A percentile compares a stretch with the other conserved stretches of the same genome.
Conservation (phyloP, 2,797 vertebrate genomes). For the Rhynchotus rufescens region DNA sequence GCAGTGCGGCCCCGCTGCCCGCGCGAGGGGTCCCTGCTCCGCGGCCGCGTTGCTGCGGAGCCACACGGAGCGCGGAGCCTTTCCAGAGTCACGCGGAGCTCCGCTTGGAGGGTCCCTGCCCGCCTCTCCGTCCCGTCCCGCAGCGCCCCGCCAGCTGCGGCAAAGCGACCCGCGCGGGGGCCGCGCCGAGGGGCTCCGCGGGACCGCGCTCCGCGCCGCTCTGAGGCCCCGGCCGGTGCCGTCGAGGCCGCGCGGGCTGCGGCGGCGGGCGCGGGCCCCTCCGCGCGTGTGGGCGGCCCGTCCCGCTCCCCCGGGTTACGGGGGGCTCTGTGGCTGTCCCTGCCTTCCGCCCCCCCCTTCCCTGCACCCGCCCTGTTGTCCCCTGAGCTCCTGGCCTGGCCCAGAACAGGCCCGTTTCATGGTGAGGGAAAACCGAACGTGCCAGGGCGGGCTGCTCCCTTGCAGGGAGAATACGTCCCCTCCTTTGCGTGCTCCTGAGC, state of each 20-base stretch:
- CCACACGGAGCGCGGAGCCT: background rate
- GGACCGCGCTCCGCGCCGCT: background rate
- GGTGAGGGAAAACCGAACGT: background rate
- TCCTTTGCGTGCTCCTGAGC: rapidly evolving
- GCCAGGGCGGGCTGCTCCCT: too few relatives aligned
- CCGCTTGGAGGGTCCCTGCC: background rate
- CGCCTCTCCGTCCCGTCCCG: background rate
- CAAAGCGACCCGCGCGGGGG: background rate
- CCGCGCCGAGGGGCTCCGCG: background rate
- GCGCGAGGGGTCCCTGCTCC: background rate
- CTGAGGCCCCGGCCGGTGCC: background rate
- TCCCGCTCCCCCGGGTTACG: too few relatives aligned
- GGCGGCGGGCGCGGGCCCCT: background rate
- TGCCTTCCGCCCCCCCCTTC: background rate
- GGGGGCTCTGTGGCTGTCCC: background rate
- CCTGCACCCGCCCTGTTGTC: background rate
- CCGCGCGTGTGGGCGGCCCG: background rate
- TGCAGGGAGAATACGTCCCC: background rate
- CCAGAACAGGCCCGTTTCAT: rapidly evolving
- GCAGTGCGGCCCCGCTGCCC: background rate
- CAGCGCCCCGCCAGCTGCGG: background rate
- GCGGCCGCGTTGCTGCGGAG: background rate
- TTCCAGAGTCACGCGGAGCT: background rate
- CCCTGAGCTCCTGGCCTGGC: rapidly evolving
- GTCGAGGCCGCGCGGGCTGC: background rate